Conservation (phyloP, 2,113 vertebrate genomes). For the Saguinus midas region DNA sequence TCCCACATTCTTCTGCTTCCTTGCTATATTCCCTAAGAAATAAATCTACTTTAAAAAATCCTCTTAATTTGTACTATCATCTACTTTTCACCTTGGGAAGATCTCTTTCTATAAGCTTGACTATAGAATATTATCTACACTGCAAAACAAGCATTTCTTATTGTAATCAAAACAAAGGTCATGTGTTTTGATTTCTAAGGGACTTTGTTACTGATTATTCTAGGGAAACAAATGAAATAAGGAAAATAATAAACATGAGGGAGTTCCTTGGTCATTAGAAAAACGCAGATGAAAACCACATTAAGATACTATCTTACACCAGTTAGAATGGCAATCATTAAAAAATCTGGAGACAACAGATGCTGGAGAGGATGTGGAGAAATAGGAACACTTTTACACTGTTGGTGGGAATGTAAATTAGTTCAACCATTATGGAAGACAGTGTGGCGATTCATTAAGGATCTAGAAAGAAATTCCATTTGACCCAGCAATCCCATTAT, state of each 20-base stretch:
- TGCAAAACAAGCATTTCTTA: background rate
- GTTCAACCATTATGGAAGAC: too few relatives aligned
- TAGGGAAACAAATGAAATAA: background rate
- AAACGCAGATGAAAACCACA: too few relatives aligned
- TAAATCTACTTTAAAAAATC: background rate
- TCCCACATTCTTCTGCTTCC: background rate
- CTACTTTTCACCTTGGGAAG: background rate
- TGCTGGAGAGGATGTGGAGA: too few relatives aligned
- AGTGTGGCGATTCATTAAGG: too few relatives aligned
- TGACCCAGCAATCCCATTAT: too few relatives aligned
- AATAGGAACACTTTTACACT: too few relatives aligned
- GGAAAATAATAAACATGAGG: background rate
- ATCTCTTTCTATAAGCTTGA: background rate
- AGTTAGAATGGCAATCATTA: too few relatives aligned
- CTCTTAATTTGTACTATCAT: background rate
- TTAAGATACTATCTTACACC: too few relatives aligned
- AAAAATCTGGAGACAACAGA: too few relatives aligned
- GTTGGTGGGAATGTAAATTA: too few relatives aligned
- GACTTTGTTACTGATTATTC: background rate
- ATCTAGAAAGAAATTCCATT: too few relatives aligned
- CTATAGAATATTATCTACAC: background rate
- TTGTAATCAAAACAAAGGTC: background rate
- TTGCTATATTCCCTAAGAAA: background rate
- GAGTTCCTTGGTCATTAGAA: background rate
- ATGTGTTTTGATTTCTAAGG: background rate